Conservation (phyloP, 2,113 vertebrate species). For the Grallaria varia region DNA sequence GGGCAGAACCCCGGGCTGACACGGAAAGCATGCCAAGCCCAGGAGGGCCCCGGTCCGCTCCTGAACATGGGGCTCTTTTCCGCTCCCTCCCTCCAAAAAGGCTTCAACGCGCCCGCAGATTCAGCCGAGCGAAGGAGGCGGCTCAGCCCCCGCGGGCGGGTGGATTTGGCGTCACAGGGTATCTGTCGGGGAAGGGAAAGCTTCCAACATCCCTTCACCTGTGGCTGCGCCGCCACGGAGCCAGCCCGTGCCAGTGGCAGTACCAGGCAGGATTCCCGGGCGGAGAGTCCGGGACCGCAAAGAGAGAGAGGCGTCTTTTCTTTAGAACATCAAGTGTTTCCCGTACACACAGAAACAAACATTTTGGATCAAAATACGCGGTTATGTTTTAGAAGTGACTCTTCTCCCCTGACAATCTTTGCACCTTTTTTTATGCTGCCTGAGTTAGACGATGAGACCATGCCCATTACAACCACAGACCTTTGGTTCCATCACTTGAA, state of each 20-base stretch:
- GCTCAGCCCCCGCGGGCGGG: neutral
- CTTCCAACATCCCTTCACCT: neutral
- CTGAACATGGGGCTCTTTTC: neutral
- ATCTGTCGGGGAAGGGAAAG: neutral
- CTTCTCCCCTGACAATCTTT: neutral
- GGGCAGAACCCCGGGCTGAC: accelerated
- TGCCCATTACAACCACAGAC: accelerated
- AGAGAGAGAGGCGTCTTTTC: too few species aligned
- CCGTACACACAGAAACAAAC: neutral
- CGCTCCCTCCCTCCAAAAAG: neutral
- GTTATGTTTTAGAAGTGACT: neutral
- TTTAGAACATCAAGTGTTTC: neutral
- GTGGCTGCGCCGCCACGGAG: neutral
- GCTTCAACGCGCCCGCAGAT: neutral
- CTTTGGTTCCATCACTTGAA: neutral
- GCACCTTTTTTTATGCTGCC: neutral
- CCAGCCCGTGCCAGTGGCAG: neutral
- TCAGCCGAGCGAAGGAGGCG: neutral
- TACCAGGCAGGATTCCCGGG: neutral
- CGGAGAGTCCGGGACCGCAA: neutral
- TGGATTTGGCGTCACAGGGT: neutral
- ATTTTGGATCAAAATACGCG: neutral
- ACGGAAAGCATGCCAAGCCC: neutral
- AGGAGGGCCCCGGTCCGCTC: neutral
- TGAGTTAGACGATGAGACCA: neutral